Conservation (phyloP, 1,140 invertebrate species). For the Eumaeus atala region DNA sequence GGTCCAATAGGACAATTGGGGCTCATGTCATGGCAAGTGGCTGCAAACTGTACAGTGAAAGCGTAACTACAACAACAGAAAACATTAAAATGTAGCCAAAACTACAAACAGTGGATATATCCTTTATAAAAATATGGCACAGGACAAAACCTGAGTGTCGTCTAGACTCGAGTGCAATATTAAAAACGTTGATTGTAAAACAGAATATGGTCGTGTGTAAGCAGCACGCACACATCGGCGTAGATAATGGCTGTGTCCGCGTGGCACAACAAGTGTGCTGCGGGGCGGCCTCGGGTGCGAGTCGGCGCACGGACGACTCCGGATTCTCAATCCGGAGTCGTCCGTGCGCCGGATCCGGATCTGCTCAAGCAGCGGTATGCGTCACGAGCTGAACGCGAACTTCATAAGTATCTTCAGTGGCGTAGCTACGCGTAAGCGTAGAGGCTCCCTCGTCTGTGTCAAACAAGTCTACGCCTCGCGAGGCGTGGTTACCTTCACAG, state of each 20-base stretch:
- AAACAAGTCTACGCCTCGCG: no score
- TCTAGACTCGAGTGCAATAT: constrained; percentile 6
- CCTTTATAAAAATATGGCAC: neutral
- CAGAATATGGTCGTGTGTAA: constrained; percentile 2
- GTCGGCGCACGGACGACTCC: constrained; percentile 18
- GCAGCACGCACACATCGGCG: neutral
- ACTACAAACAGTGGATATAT: neutral
- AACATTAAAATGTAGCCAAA: no score
- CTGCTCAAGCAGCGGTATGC: neutral
- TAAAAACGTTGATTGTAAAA: constrained; percentile 10
- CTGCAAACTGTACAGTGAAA: no score
- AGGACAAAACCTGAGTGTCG: neutral
- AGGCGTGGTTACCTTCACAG: no score
- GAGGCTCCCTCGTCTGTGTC: no score
- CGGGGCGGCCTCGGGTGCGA: constrained; percentile 13
- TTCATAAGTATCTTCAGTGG: neutral
- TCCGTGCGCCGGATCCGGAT: no score
- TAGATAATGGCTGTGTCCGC: neutral
- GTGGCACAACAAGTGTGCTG: constrained; percentile 25
- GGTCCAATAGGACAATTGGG: no score
- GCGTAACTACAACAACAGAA: no score
- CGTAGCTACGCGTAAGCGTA: no score
- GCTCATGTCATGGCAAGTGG: no score
- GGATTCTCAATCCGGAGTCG: no score
- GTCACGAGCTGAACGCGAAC: constrained; percentile 4